Evolutionary conservation across 2,888 invertebrate species (phyloP), one percentile per base, ranked within the genome.

Genomic region (Mechanitis messenoides): DNA sequence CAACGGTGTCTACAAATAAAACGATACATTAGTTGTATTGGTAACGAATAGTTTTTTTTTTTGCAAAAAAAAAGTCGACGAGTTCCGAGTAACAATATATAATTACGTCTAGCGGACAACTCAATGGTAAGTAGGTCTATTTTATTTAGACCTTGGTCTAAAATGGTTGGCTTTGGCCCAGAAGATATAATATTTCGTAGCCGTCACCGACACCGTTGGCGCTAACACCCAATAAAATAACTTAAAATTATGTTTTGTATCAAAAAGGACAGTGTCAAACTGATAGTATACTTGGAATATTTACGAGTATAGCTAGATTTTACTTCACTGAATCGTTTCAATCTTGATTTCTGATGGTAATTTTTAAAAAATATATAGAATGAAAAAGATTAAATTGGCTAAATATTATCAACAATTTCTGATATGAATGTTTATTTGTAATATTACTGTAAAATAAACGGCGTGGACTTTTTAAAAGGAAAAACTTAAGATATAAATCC

Each of bases 131-230:
- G 28, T 56, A 54, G 58, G 58, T 58, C 61, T 60, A 60, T 60
- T 58, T 64, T 58, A 61, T 55, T 56, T 31, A 57, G 33, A 33
- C 38, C 54, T 53, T 46, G 53, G 33, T 53, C 66, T 58, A 58
- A 62, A 66, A 64, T 62, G 62, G 61, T 65, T 67, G 68, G 67
- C 68, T 63, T 61, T 55, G 56, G 61, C 61, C 67, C 67, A 67
- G 67, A 64, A 63, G 59, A 60, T 58, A 60, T 63, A 59, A 68
- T 64, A 64, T 67, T 65, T 62, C 45, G 56, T 61, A 67, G 60
- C 59, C 63, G 64, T 60, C 64, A 63, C 63, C 60, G 56, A 64
- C 61, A 66, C 64, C 58, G 47, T 60, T 60, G 45, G 58, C 58
- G 60, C 60, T 56, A 60, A 64, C 60, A 61, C 31, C 42, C 61